Evolutionary conservation across 2,888 invertebrate genomes (phyloP).

Genomic region (Eupithecia abbreviata): DNA sequence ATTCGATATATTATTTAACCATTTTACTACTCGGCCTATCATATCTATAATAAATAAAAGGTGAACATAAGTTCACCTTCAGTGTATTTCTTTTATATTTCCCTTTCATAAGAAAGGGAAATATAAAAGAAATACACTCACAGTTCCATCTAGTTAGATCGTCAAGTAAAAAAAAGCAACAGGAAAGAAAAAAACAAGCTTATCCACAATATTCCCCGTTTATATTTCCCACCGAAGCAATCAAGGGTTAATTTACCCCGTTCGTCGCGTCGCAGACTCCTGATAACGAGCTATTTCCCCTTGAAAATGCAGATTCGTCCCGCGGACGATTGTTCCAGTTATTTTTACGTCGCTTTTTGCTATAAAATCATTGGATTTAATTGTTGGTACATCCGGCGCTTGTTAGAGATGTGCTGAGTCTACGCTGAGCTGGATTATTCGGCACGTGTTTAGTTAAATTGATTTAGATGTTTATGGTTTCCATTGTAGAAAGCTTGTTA

Average conservation of each 20-base stretch:
- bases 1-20: not conserved
- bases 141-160: not conserved
- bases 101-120: no score
- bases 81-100: no score
- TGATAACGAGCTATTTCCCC: conserved; percentile 62
- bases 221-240: conserved; percentile 57
- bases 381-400: conserved; percentile 37
- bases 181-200: not conserved
- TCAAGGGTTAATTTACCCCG: conserved; percentile 68
- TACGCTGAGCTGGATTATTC: not conserved
- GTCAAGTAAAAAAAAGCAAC: not conserved
- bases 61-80: no score
- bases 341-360: conserved; percentile 33
- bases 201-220: conserved; percentile 49
- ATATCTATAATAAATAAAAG: not conserved
- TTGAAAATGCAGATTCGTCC: conserved; percentile 50
- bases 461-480: not conserved
- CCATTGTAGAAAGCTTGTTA: not conserved
- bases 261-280: conserved; percentile 50
- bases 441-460: not conserved
- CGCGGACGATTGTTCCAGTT: conserved; percentile 37
- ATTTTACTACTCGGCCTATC: not conserved
- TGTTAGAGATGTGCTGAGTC: conserved; percentile 19
- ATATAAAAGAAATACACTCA: not conserved
- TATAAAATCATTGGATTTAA: conserved; percentile 39